Evolutionary conservation across 2,113 vertebrate species (phyloP).

Genomic region (Indicator indicator): DNA sequence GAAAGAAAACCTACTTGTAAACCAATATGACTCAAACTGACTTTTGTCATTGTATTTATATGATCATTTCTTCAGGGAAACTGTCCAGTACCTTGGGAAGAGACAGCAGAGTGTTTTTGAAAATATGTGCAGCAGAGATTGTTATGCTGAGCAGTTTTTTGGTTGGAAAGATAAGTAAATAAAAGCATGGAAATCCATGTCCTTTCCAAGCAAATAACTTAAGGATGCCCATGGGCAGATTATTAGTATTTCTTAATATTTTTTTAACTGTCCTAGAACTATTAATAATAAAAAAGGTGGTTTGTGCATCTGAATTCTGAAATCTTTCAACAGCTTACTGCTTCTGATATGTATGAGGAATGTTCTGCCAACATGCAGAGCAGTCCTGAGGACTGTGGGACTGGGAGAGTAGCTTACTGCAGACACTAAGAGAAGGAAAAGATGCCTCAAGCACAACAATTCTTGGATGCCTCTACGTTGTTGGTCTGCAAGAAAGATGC

Average conservation of each 20-base stretch:
- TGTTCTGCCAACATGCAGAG: background rate
- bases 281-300: conserved; percentile 50
- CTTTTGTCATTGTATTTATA: background rate
- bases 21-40: background rate
- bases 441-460: background rate
- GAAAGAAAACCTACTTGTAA: background rate
- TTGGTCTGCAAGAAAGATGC: background rate
- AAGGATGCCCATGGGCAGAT: conserved; percentile 34
- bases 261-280: background rate
- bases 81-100: background rate
- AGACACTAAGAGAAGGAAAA: conserved; percentile 6
- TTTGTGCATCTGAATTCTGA: conserved; percentile 20
- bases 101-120: background rate
- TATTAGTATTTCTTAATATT: conserved; percentile 19
- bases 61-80: background rate
- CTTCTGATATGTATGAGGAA: background rate
- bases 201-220: conserved; percentile 41
- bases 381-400: background rate
- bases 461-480: background rate
- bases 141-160: conserved; percentile 34
- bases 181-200: conserved; percentile 27
- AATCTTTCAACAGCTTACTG: conserved; percentile 13
- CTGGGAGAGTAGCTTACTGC: background rate
- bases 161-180: conserved; percentile 12
- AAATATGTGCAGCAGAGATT: background rate